Conservation (phyloP, 2,113 vertebrate genomes). For the Mellivora capensis region DNA sequence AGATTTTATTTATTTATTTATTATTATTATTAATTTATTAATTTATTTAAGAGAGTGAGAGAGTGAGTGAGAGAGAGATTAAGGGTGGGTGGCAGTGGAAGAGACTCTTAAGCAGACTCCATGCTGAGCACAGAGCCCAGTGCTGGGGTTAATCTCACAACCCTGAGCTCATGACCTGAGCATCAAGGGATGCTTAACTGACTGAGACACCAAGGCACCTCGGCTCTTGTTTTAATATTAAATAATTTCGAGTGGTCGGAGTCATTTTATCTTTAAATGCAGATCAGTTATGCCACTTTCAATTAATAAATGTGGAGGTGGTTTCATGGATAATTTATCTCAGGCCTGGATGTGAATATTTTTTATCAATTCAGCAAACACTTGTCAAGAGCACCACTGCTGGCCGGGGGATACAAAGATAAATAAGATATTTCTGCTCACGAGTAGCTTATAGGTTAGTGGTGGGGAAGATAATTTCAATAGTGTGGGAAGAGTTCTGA, state of each 20-base stretch:
- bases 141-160: background rate
- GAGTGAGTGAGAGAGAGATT: background rate
- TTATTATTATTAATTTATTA: too few species aligned
- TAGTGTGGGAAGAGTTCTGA: background rate
- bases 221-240: background rate
- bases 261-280: background rate
- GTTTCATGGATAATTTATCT: constrained; percentile 8
- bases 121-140: background rate
- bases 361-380: background rate
- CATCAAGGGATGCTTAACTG: background rate
- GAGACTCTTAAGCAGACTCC: background rate
- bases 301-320: background rate
- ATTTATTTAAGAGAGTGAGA: background rate
- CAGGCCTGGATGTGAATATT: background rate
- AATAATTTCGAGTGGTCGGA: background rate
- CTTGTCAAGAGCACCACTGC: background rate
- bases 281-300: constrained; percentile 6
- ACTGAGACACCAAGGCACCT: background rate
- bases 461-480: background rate
- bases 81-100: background rate
- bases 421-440: background rate
- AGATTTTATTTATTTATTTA: background rate
- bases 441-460: background rate
- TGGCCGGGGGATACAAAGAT: background rate
- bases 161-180: background rate